Conservation (phyloP, 2,888 invertebrate genomes). For the Hypercompe scribonia region DNA sequence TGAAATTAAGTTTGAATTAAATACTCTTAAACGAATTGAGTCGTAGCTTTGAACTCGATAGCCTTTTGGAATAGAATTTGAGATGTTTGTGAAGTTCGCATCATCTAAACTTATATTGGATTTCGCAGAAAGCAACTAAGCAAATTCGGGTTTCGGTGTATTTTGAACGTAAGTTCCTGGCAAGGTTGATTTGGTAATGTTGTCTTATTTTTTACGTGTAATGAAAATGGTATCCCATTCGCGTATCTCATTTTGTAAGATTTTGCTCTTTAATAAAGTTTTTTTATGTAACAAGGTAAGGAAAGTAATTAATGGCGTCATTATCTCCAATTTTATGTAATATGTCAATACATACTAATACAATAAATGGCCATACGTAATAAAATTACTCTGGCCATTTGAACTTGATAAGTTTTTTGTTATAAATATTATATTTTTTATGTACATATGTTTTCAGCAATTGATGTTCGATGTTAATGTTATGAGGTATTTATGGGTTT, state of each 20-base stretch:
- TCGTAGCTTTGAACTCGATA: conserved; percentile 72
- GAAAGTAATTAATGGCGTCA: background rate
- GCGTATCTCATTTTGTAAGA: background rate
- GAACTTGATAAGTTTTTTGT: background rate
- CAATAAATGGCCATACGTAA: no score
- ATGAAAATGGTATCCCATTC: background rate
- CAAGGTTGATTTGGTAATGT: background rate
- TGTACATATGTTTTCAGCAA: no score
- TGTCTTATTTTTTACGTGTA: background rate
- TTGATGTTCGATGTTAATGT: no score
- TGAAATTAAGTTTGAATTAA: conserved; percentile 82
- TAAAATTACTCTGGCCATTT: background rate
- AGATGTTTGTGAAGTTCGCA: conserved; percentile 63
- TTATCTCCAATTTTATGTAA: background rate
- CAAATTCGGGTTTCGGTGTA: conserved; percentile 40
- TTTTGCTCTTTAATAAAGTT: background rate
- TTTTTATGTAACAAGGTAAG: no score
- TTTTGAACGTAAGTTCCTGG: conserved; percentile 26
- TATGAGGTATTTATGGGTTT: background rate
- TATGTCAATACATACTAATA: no score
- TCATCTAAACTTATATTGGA: conserved; percentile 65
- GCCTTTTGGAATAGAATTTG: conserved; percentile 68
- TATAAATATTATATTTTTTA: no score
- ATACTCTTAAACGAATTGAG: conserved; percentile 72
- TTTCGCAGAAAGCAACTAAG: conserved; percentile 53